Conservation (phyloP, 2,113 vertebrate species). For the Hippolais icterina region DNA sequence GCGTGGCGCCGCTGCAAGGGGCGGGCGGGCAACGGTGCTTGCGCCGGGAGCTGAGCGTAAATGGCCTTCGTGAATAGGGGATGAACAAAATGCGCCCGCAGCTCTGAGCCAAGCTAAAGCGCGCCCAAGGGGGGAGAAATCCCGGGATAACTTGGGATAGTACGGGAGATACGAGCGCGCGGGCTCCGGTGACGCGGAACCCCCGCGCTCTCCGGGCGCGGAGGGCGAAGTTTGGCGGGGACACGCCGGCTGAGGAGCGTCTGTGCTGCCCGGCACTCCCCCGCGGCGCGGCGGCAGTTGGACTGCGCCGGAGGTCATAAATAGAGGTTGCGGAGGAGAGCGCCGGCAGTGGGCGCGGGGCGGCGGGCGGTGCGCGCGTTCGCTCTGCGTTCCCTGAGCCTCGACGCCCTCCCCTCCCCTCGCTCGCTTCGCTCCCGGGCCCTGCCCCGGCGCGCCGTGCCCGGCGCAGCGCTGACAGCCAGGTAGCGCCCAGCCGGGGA, state of each 20-base stretch:
- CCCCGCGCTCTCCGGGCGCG: accelerated
- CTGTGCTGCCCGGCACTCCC: background rate
- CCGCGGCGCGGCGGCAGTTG: background rate
- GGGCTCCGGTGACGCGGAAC: accelerated
- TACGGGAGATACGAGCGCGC: accelerated
- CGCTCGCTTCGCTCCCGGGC: background rate
- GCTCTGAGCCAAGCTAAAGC: slow-evolving; percentile 12
- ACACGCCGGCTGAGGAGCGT: background rate
- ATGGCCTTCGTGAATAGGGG: background rate
- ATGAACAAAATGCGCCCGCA: background rate
- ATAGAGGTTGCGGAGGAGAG: accelerated
- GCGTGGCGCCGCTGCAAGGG: background rate
- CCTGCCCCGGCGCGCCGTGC: background rate
- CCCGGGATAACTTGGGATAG: background rate
- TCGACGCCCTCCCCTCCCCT: accelerated
- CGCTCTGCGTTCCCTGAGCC: accelerated
- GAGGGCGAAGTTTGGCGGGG: background rate
- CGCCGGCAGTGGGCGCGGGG: background rate
- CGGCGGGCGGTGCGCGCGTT: background rate
- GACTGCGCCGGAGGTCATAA: background rate
- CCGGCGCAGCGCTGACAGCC: background rate
- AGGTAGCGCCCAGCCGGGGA: background rate
- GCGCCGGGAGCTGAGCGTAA: background rate
- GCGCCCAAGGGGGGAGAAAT: background rate
- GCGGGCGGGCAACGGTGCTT: accelerated